Conservation (phyloP, 2,888 invertebrate genomes). For the Serrognathus titanus region DNA sequence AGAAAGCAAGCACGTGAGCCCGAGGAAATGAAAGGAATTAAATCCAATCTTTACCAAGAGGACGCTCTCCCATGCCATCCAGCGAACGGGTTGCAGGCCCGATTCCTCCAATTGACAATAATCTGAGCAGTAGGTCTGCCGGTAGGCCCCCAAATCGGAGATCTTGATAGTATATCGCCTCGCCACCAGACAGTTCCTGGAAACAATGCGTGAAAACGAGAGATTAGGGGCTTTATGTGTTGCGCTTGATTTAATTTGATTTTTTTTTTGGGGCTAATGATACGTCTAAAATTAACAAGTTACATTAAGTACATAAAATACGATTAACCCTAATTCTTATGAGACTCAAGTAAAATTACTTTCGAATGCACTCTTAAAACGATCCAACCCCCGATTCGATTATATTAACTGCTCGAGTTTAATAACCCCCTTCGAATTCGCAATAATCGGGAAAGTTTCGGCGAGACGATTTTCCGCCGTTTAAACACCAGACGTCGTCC, state of each 20-base stretch:
- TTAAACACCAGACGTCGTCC: no score
- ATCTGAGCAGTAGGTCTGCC: slow-evolving; percentile 69
- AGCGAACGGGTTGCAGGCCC: slow-evolving; percentile 72
- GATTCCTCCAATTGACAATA: slow-evolving; percentile 75
- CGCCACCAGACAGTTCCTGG: slow-evolving; percentile 80
- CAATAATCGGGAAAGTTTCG: neutral
- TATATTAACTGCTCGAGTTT: neutral
- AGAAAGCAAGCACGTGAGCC: slow-evolving; percentile 31
- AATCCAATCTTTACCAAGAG: slow-evolving; percentile 57
- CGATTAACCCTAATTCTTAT: no score
- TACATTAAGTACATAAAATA: no score
- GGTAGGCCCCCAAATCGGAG: slow-evolving; percentile 70
- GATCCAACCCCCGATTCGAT: no score
- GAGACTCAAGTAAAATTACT: neutral
- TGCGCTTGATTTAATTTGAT: neutral
- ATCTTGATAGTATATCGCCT: slow-evolving; percentile 69
- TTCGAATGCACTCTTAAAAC: neutral
- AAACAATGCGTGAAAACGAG: neutral
- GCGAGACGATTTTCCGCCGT: no score
- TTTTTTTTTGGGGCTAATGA: no score
- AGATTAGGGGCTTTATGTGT: neutral
- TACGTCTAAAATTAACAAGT: no score
- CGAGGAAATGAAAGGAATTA: slow-evolving; percentile 9
- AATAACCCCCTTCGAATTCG: neutral
- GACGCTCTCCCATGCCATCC: slow-evolving; percentile 88